phyloP scores from a whole-genome alignment of 2,888 invertebrate genomes.

The Agrilus biguttatus region DNA sequence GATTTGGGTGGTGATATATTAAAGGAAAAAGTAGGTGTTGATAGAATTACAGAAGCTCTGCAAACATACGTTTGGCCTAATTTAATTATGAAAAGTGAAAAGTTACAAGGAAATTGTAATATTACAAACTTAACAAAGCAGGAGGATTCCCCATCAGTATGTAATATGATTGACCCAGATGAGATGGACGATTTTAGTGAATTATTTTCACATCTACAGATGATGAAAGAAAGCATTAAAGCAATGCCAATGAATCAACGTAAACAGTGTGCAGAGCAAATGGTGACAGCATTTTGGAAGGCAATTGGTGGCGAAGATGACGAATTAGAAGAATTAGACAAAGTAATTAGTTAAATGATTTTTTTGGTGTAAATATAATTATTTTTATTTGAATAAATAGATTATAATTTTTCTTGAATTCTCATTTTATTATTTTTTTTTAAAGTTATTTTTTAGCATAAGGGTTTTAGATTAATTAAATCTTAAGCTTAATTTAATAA shows the following conservation, averaged over 20 bases:
- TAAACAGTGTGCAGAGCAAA: conserved; percentile 54
- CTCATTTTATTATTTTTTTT: no score
- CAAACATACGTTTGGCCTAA: conserved; percentile 62
- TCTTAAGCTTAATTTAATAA: no score
- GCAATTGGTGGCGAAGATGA: conserved; percentile 59
- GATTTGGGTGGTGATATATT: conserved; percentile 38
- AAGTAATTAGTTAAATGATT: not conserved
- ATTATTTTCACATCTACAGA: conserved; percentile 47
- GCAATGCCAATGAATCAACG: conserved; percentile 46
- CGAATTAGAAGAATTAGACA: conserved; percentile 39
- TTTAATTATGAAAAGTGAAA: conserved; percentile 43
- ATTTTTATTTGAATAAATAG: not conserved
- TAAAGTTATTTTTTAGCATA: no score
- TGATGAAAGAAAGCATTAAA: conserved; percentile 53
- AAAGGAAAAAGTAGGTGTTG: conserved; percentile 46
- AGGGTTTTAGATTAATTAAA: no score
- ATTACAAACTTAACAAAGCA: not conserved
- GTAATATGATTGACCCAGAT: not conserved
- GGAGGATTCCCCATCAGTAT: conserved; percentile 4
- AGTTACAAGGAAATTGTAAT: not conserved
- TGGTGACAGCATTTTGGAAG: conserved; percentile 59
- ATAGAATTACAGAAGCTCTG: conserved; percentile 52
- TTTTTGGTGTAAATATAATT: not conserved
- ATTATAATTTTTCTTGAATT: not conserved
- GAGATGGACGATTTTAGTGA: conserved; percentile 40